Conservation (phyloP, 1,140 invertebrate species). For the Aradophagus sp. region DNA sequence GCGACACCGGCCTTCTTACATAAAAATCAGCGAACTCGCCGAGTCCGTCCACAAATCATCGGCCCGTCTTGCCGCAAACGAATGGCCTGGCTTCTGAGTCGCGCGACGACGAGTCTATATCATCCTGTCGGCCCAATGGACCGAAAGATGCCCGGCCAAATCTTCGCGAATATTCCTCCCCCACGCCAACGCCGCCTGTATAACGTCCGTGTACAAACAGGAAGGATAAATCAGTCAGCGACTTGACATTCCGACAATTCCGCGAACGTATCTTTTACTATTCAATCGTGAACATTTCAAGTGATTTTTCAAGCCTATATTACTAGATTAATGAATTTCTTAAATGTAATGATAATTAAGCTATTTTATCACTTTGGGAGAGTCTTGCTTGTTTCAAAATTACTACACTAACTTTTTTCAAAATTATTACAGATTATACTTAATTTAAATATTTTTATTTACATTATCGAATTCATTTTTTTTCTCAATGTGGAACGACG, state of each 20-base stretch:
- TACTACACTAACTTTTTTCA: too few species aligned
- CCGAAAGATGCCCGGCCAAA: slow-evolving; percentile 65
- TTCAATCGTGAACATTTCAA: too few species aligned
- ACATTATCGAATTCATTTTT: too few species aligned
- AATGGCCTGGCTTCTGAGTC: slow-evolving; percentile 57
- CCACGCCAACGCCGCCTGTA: slow-evolving; percentile 7
- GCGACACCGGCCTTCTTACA: slow-evolving; percentile 63
- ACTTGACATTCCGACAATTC: slow-evolving; percentile 37
- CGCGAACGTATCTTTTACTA: too few species aligned
- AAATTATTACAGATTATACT: too few species aligned
- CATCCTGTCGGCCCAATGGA: slow-evolving; percentile 71
- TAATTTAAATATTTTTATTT: too few species aligned
- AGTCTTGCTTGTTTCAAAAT: too few species aligned
- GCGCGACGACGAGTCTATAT: slow-evolving; percentile 68
- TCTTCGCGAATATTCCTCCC: slow-evolving; percentile 54
- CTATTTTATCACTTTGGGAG: too few species aligned
- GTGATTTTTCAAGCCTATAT: too few species aligned
- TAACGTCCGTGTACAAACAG: slow-evolving; percentile 51
- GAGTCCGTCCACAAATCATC: slow-evolving; percentile 70
- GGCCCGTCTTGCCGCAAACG: slow-evolving; percentile 64
- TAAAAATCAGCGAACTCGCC: slow-evolving; percentile 71
- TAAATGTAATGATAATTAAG: too few species aligned
- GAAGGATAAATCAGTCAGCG: slow-evolving; percentile 55
- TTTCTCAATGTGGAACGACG: too few species aligned
- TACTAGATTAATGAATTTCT: too few species aligned